Percentiles rank a stretch among this genome's conserved stretches.
These are phyloP conservation scores for Ceratosolen fusciceps DNA, from an alignment of 1,140 invertebrate genomes.

Conservation along the genomic window DNA sequence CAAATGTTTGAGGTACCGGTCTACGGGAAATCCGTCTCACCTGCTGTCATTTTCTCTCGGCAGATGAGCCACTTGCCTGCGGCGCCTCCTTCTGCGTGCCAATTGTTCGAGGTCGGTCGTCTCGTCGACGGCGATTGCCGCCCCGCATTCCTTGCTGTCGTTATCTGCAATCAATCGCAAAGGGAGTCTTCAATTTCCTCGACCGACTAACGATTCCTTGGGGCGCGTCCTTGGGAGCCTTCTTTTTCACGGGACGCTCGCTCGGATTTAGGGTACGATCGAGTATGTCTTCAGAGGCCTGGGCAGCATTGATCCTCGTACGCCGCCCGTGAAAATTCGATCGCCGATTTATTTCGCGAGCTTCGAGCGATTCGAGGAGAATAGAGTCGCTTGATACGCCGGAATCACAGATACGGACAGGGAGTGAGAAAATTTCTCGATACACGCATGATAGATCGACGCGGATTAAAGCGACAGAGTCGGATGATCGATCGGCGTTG, in stretches of 20 bases:
- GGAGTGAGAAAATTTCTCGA: neutral
- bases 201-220: neutral
- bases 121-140: constrained; percentile 10
- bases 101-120: neutral
- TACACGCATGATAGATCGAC: neutral
- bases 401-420: too few relatives aligned
- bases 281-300: neutral
- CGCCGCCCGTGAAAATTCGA: neutral
- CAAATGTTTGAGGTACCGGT: too few relatives aligned
- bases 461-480: neutral
- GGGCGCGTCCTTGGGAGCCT: neutral
- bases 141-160: constrained; percentile 12
- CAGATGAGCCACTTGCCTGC: constrained; percentile 23
- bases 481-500: neutral
- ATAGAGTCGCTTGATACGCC: too few relatives aligned
- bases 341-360: neutral
- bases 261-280: neutral
- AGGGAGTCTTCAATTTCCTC: constrained; percentile 16
- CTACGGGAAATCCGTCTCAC: constrained; percentile 14
- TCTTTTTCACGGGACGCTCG: neutral
- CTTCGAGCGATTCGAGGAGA: neutral
- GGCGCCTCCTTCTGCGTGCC: constrained; percentile 17
- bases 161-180: constrained; percentile 27
- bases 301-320: too few relatives aligned
- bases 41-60: constrained; percentile 22